phyloP scores from a whole-genome alignment of 2,113 vertebrate species.

The Solea solea region DNA sequence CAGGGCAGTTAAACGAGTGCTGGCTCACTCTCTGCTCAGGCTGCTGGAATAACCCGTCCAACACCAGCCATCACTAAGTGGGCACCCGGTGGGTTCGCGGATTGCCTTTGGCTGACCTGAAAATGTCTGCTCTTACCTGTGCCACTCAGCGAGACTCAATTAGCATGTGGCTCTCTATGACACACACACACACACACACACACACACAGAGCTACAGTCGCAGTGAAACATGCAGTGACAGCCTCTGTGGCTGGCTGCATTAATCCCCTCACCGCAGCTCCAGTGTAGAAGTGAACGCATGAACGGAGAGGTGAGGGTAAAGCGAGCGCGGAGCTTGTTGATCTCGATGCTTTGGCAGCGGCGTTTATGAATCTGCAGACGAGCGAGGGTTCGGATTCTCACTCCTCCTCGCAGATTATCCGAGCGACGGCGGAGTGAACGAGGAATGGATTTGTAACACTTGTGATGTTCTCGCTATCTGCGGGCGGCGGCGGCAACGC shows the following conservation, averaged over 20 bases:
- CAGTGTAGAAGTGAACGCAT: constrained; percentile 30
- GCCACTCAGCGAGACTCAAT: constrained; percentile 31
- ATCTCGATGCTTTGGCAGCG: constrained; percentile 29
- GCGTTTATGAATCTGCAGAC: constrained; percentile 23
- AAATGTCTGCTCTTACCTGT: constrained; percentile 61
- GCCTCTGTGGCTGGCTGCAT: constrained; percentile 46
- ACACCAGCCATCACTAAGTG: constrained; percentile 41
- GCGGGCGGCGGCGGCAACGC: background rate
- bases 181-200: background rate
- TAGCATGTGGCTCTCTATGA: background rate
- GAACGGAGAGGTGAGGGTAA: background rate
- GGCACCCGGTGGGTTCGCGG: constrained; percentile 22
- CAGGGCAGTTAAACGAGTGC: background rate
- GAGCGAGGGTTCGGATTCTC: background rate
- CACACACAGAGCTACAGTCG: constrained; percentile 21
- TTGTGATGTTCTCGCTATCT: background rate
- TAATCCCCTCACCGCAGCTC: constrained; percentile 43
- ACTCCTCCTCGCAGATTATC: constrained; percentile 26
- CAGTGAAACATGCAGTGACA: constrained; percentile 51
- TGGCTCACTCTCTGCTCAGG: background rate
- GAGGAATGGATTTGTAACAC: constrained; percentile 15
- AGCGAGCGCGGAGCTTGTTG: constrained; percentile 22
- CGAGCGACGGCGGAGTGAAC: constrained; percentile 13
- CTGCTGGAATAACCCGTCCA: constrained; percentile 50
- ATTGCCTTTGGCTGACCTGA: constrained; percentile 62